Evolutionary conservation across 1,140 invertebrate genomes (phyloP).

Genomic region (Orius insidiosus): DNA sequence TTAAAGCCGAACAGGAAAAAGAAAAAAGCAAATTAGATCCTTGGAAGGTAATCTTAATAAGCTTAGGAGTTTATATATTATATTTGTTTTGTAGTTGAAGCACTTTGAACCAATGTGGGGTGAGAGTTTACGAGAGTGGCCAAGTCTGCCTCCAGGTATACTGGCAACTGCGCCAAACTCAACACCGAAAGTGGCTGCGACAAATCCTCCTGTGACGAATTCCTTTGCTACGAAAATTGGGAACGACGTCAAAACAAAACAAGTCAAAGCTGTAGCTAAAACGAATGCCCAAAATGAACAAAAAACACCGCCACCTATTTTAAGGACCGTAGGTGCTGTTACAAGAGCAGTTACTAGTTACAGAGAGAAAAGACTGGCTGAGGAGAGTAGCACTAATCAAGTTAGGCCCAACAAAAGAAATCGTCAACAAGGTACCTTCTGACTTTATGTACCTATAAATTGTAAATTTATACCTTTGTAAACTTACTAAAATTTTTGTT

Average conservation of each 20-base stretch:
- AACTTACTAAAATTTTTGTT: no score
- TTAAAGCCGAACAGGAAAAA: slow-evolving; percentile 80
- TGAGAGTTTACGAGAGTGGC: slow-evolving; percentile 37
- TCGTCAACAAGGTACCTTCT: background rate
- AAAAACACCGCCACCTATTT: no score
- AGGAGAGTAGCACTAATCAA: slow-evolving; percentile 7
- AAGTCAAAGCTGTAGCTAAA: background rate
- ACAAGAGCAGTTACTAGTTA: slow-evolving; percentile 35
- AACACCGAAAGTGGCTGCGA: background rate
- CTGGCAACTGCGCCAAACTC: background rate
- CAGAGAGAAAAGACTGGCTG: slow-evolving; percentile 22
- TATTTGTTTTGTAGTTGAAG: slow-evolving; percentile 43
- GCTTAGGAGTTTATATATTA: slow-evolving; percentile 6
- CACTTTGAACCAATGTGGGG: slow-evolving; percentile 95
- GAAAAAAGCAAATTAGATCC: slow-evolving; percentile 87
- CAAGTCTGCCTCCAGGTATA: slow-evolving; percentile 4
- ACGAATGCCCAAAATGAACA: slow-evolving; percentile 18
- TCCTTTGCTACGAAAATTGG: background rate
- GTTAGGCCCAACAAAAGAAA: slow-evolving; percentile 1
- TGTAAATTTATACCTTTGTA: no score
- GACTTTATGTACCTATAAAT: no score
- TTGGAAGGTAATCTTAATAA: slow-evolving; percentile 52
- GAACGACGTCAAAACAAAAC: background rate
- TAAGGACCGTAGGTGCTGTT: slow-evolving; percentile 39
- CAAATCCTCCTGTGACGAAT: background rate